Evolutionary conservation across 2,797 vertebrate genomes (phyloP).

Genomic region (Danio jaintianensis): DNA sequence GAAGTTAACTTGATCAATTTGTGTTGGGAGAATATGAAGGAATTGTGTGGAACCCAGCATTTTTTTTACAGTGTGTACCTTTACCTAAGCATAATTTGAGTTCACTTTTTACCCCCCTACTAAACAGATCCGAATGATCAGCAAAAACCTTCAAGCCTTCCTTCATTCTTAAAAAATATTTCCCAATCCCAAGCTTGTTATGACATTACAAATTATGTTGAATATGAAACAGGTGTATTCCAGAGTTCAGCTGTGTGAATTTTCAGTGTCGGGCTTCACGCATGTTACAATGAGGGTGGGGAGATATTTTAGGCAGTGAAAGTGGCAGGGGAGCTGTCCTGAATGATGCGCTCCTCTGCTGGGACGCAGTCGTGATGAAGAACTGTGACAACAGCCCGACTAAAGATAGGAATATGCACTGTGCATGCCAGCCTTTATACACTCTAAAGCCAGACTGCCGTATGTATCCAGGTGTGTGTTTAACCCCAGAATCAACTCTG

Average conservation of each 20-base stretch:
- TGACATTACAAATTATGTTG: not conserved
- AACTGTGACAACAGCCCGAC: conserved; percentile 53
- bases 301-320: conserved; percentile 55
- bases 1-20: no score
- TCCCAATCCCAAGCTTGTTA: not conserved
- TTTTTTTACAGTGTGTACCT: no score
- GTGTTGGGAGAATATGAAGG: no score
- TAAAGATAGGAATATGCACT: conserved; percentile 54
- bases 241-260: conserved; percentile 18
- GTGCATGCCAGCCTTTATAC: conserved; percentile 30
- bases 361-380: conserved; percentile 54
- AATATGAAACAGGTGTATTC: not conserved
- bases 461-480: not conserved
- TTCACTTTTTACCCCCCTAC: no score
- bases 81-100: no score
- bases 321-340: conserved; percentile 63
- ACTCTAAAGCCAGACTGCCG: not conserved
- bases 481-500: not conserved
- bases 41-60: no score
- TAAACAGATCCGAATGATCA: not conserved
- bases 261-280: conserved; percentile 29
- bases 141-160: not conserved
- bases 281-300: conserved; percentile 46
- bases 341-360: conserved; percentile 57
- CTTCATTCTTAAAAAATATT: not conserved